These are phyloP conservation scores for Rhombomys opimus DNA, from an alignment of 2,113 vertebrate species.

Conservation along the genomic window DNA sequence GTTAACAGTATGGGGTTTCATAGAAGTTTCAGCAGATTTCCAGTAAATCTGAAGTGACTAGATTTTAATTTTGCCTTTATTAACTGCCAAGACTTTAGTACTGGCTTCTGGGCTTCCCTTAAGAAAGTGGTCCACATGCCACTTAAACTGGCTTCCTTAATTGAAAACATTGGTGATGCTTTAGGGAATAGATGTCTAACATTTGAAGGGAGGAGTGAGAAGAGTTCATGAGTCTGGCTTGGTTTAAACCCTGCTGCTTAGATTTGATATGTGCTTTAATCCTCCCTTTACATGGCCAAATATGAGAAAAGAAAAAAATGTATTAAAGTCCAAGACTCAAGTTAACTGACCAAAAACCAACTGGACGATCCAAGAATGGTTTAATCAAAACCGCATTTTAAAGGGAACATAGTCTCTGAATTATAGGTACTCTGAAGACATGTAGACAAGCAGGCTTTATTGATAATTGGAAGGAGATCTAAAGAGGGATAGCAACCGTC, in stretches of 20 bases:
- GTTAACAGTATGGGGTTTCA: conserved; percentile 1
- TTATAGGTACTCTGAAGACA: conserved; percentile 32
- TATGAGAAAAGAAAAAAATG: conserved; percentile 27
- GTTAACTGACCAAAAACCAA: conserved; percentile 60
- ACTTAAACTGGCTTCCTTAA: conserved; percentile 64
- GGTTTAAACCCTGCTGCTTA: conserved; percentile 67
- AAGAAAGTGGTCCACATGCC: conserved; percentile 49
- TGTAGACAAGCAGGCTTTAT: conserved; percentile 16
- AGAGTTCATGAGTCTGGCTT: conserved; percentile 49
- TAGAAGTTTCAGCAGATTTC: conserved; percentile 42
- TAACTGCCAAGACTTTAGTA: conserved; percentile 43
- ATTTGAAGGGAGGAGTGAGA: conserved; percentile 11
- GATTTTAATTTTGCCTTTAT: conserved; percentile 58
- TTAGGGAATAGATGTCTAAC: conserved; percentile 55
- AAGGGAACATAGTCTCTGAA: conserved; percentile 50
- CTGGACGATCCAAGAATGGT: conserved; percentile 61
- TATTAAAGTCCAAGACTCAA: conserved; percentile 50
- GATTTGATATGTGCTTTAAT: conserved; percentile 67
- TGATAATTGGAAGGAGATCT: conserved; percentile 41
- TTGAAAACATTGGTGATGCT: conserved; percentile 63
- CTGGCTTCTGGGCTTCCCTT: conserved; percentile 50
- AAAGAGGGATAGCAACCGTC: background rate
- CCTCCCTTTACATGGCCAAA: conserved; percentile 55
- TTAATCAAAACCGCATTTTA: conserved; percentile 65
- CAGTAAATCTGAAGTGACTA: conserved; percentile 54